These are phyloP conservation scores for Urosaurus nigricauda DNA, from an alignment of 2,797 vertebrate genomes.

Conservation along the genomic window DNA sequence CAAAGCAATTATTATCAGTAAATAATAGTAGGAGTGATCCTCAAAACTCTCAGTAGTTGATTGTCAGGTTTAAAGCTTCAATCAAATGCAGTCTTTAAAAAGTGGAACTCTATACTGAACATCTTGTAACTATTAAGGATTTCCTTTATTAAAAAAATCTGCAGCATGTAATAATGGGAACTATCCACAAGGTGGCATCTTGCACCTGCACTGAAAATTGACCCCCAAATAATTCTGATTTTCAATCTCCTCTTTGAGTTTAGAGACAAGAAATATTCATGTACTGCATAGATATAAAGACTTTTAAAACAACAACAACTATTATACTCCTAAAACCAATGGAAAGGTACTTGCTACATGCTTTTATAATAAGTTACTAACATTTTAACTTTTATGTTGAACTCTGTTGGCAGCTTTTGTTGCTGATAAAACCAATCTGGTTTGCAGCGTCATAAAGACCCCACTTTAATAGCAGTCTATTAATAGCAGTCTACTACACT, in stretches of 20 bases:
- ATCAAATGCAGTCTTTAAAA: neutral
- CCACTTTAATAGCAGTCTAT: neutral
- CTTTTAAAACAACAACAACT: no score
- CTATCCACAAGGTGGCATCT: constrained; percentile 61
- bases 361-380: neutral
- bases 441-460: neutral
- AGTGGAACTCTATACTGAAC: neutral
- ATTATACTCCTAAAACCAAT: neutral
- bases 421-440: neutral
- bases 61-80: neutral
- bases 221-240: neutral
- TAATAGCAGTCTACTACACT: neutral
- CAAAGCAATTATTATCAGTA: neutral
- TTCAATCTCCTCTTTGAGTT: constrained; percentile 10
- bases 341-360: constrained; percentile 2
- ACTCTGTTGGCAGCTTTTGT: neutral
- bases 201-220: neutral
- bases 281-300: neutral
- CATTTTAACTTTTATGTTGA: neutral
- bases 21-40: neutral
- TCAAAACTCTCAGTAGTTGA: neutral
- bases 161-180: constrained; percentile 15
- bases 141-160: constrained; percentile 6
- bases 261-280: neutral
- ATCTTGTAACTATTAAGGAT: no score